Evolutionary conservation across 2,797 vertebrate species (phyloP).

Genomic region (Sphenopsis melanotis): DNA sequence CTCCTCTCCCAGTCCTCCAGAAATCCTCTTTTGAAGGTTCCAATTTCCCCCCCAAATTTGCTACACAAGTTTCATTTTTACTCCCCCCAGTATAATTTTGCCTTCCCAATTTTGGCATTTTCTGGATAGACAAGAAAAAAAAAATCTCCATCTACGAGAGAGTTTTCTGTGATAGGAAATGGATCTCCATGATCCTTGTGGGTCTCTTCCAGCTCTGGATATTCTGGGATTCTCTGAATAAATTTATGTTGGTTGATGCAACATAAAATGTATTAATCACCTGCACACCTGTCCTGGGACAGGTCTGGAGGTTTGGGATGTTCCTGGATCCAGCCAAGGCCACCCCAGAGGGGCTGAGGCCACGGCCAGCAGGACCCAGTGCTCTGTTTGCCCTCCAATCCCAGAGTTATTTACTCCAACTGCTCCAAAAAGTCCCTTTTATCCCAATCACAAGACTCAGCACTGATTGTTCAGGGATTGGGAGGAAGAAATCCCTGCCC

Average conservation of each 20-base stretch:
- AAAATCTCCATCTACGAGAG: accelerated
- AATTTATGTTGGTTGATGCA: too few relatives aligned
- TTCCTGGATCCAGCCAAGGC: not conserved
- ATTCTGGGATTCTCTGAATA: not conserved
- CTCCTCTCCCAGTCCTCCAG: not conserved
- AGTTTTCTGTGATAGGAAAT: not conserved
- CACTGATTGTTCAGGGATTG: constrained; percentile 24
- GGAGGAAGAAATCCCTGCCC: constrained; percentile 9
- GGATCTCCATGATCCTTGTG: not conserved
- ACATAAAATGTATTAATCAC: accelerated
- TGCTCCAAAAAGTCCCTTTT: constrained; percentile 8
- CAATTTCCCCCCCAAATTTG: not conserved
- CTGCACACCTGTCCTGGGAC: not conserved
- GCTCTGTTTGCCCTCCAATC: not conserved
- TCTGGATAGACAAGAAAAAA: not conserved
- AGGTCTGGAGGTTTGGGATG: not conserved
- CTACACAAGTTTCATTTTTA: accelerated
- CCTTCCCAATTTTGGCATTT: not conserved
- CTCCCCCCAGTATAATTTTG: not conserved
- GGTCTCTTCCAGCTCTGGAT: not conserved
- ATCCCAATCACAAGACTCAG: constrained; percentile 43
- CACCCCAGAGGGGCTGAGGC: not conserved
- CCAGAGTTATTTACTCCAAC: not conserved
- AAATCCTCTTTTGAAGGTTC: not conserved
- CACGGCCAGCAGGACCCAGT: not conserved